Percentiles rank a stretch among this genome's conserved stretches.
Conservation (phyloP, 2,888 invertebrate species). For the Gastracanthus pulcherrimus region DNA sequence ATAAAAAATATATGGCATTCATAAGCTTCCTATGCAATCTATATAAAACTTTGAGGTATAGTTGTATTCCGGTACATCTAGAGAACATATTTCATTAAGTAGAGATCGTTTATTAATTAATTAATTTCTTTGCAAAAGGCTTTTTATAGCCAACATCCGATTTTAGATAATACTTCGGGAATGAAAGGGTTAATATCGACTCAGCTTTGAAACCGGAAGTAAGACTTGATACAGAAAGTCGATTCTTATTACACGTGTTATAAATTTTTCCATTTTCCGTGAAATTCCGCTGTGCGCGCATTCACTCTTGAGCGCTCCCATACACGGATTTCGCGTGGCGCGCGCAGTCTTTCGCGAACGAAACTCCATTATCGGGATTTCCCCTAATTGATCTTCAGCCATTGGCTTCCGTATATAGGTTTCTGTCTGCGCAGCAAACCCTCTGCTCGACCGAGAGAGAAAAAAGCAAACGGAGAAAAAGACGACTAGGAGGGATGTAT, state of each 20-base stretch:
- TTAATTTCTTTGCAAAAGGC: too few relatives aligned
- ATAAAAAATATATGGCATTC: too few relatives aligned
- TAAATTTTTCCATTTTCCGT: conserved; percentile 8
- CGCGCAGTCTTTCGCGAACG: conserved; percentile 58
- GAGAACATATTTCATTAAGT: too few relatives aligned
- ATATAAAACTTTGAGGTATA: too few relatives aligned
- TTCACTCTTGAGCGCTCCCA: neutral
- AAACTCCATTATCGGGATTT: conserved; percentile 70
- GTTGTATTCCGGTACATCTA: too few relatives aligned
- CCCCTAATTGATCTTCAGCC: conserved; percentile 70
- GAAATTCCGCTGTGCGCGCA: neutral
- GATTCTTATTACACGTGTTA: neutral
- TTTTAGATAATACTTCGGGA: too few relatives aligned
- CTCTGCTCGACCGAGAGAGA: neutral
- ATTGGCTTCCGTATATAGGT: conserved; percentile 23
- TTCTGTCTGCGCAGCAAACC: conserved; percentile 27
- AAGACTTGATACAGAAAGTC: neutral
- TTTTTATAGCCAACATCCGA: too few relatives aligned
- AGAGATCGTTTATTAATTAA: too few relatives aligned
- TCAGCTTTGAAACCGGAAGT: too few relatives aligned
- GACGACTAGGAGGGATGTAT: neutral
- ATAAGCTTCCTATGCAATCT: too few relatives aligned
- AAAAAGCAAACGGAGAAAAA: neutral
- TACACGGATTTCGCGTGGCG: conserved; percentile 43
- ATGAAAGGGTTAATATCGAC: too few relatives aligned